Conservation (phyloP, 1,140 invertebrate genomes). For the Drosophila fuyamai region DNA sequence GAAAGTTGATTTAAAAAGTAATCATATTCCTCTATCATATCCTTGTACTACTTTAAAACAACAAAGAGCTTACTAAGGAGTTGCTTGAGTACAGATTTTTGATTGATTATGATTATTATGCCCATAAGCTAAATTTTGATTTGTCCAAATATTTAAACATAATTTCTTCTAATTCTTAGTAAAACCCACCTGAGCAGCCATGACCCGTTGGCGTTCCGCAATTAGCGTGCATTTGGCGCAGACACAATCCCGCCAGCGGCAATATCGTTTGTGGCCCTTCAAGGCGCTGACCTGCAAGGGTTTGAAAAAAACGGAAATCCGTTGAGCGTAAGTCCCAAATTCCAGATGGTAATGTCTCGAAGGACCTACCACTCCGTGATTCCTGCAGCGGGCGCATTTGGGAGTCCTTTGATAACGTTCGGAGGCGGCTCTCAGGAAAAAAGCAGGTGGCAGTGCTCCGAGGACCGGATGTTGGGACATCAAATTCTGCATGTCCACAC, state of each 20-base stretch:
- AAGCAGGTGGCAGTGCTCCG: constrained; percentile 91
- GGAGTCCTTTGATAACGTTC: constrained; percentile 98
- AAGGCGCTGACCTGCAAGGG: constrained; percentile 90
- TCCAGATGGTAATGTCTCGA: neutral
- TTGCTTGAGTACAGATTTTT: no score
- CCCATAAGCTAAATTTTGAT: neutral
- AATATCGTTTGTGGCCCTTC: constrained; percentile 99
- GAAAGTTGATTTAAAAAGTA: no score
- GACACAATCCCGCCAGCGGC: constrained; percentile 97
- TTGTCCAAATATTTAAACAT: neutral
- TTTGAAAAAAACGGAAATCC: constrained; percentile 2
- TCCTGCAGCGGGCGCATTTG: constrained; percentile 99
- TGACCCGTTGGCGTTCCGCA: constrained; percentile 98
- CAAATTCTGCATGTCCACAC: constrained; percentile 92
- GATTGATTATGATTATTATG: no score
- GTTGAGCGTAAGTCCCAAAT: neutral
- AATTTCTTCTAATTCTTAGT: neutral
- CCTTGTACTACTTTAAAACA: no score
- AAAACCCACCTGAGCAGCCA: constrained; percentile 94
- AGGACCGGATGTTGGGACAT: constrained; percentile 94
- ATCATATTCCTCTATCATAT: no score
- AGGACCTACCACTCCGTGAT: constrained; percentile 95
- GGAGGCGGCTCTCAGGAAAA: constrained; percentile 93
- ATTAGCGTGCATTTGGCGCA: constrained; percentile 99
- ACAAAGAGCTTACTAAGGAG: no score